These are phyloP conservation scores for Sarcophaga rosellei DNA, from an alignment of 2,888 invertebrate species.

Conservation along the genomic window DNA sequence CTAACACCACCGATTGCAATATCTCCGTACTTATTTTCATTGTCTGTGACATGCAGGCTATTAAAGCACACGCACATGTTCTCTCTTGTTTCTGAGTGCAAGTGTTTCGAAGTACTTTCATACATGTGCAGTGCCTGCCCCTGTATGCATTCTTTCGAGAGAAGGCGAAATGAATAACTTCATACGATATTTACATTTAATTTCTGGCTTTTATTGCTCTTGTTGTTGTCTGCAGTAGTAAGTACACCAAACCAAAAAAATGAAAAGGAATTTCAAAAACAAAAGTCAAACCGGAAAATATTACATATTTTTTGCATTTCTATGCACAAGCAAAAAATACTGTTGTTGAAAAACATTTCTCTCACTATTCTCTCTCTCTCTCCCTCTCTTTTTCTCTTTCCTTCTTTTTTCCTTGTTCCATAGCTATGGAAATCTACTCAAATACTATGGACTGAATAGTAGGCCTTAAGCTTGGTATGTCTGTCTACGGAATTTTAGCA, in stretches of 20 bases:
- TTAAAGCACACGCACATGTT: not conserved
- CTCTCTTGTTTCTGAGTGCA: not conserved
- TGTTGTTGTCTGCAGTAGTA: not conserved
- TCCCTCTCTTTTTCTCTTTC: not conserved
- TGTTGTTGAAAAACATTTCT: not conserved
- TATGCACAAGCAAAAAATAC: not conserved
- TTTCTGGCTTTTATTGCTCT: not conserved
- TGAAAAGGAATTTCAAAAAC: not conserved
- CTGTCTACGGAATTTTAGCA: no score
- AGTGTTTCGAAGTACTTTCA: not conserved
- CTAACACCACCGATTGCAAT: no score
- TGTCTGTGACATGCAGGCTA: slow-evolving; percentile 19
- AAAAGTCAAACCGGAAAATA: not conserved
- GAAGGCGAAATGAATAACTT: not conserved
- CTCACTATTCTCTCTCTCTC: not conserved
- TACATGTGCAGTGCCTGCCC: not conserved
- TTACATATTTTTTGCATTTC: not conserved
- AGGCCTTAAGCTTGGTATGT: no score
- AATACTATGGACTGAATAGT: not conserved
- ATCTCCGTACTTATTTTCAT: not conserved
- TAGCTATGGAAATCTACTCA: not conserved
- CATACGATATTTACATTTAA: not conserved
- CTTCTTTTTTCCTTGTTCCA: not conserved
- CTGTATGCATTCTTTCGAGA: not conserved
- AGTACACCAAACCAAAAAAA: not conserved